A percentile compares a stretch with the other conserved stretches of the same genome.
phyloP scores from a whole-genome alignment of 92 coral and sea anemone species.

The Phenganax stokvisi region DNA sequence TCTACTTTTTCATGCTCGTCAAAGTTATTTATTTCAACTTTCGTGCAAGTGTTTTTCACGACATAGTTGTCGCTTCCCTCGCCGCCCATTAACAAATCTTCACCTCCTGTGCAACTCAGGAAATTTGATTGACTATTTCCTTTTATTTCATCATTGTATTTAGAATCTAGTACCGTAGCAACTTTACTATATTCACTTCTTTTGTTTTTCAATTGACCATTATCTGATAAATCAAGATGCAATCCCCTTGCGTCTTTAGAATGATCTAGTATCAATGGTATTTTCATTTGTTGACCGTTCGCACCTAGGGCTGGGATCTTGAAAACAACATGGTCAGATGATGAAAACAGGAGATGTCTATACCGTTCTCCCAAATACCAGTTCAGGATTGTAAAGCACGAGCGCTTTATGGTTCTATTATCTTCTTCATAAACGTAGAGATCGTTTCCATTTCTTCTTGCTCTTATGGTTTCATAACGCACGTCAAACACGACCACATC shows the following conservation, averaged over 20 bases:
- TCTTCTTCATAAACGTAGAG: no score
- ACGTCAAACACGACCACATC: slow-evolving; percentile 48
- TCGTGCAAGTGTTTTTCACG: slow-evolving; percentile 37
- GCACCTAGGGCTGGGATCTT: not conserved
- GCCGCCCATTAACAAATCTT: slow-evolving; percentile 38
- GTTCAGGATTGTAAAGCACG: slow-evolving; percentile 32
- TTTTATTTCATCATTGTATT: slow-evolving; percentile 22
- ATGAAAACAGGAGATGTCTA: slow-evolving; percentile 41
- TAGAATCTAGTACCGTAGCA: slow-evolving; percentile 49
- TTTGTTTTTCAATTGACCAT: no score
- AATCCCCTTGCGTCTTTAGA: no score
- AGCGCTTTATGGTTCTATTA: not conserved
- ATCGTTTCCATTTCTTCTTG: not conserved
- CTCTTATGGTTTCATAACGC: slow-evolving; percentile 27
- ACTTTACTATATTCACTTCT: slow-evolving; percentile 19
- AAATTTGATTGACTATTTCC: slow-evolving; percentile 49
- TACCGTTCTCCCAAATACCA: slow-evolving; percentile 40
- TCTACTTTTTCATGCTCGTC: slow-evolving; percentile 38
- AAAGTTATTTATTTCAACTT: slow-evolving; percentile 31
- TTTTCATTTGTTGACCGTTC: no score
- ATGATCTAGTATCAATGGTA: slow-evolving; percentile 15
- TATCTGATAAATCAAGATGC: slow-evolving; percentile 32
- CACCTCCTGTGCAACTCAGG: slow-evolving; percentile 49
- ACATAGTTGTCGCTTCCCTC: slow-evolving; percentile 52
- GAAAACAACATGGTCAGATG: slow-evolving; percentile 48